Evolutionary conservation across 2,888 invertebrate species (phyloP).

Genomic region (Dysmachus trigonus): DNA sequence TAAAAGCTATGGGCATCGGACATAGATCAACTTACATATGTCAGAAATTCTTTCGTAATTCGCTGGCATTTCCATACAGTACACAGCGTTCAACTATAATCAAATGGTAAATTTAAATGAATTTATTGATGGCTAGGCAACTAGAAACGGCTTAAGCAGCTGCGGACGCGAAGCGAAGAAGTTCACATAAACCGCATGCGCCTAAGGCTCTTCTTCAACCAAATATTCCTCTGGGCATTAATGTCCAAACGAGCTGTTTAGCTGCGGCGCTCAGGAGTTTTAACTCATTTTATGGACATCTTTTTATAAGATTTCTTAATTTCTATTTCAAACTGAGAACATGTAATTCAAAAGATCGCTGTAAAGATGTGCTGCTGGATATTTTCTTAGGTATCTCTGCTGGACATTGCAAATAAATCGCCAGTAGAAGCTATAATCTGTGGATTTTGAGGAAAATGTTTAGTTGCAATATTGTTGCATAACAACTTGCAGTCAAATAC

Average conservation of each 20-base stretch:
- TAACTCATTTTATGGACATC: conserved; percentile 3
- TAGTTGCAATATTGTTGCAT: not conserved
- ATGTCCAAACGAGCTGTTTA: not conserved
- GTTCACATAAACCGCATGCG: not conserved
- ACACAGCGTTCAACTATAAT: not conserved
- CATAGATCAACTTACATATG: not conserved
- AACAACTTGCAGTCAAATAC: not conserved
- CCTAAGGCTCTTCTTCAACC: not conserved
- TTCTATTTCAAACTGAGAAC: not conserved
- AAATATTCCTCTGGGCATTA: not conserved
- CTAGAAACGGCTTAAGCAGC: not conserved
- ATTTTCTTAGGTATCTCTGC: not conserved
- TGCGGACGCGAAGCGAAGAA: not conserved
- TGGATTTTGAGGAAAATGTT: not conserved
- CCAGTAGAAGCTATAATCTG: not conserved
- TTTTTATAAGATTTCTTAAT: not conserved
- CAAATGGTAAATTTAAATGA: conserved; percentile 32
- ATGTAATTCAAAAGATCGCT: not conserved
- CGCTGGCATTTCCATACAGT: not conserved
- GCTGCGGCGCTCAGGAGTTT: not conserved
- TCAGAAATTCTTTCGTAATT: conserved; percentile 8
- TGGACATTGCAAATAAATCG: not conserved
- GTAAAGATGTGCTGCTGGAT: not conserved
- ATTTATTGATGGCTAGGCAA: conserved; percentile 6
- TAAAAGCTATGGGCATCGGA: not conserved